A percentile compares a stretch with the other conserved stretches of the same genome.
phyloP scores from a whole-genome alignment of 2,113 vertebrate species.

The Plectropomus leopardus region DNA sequence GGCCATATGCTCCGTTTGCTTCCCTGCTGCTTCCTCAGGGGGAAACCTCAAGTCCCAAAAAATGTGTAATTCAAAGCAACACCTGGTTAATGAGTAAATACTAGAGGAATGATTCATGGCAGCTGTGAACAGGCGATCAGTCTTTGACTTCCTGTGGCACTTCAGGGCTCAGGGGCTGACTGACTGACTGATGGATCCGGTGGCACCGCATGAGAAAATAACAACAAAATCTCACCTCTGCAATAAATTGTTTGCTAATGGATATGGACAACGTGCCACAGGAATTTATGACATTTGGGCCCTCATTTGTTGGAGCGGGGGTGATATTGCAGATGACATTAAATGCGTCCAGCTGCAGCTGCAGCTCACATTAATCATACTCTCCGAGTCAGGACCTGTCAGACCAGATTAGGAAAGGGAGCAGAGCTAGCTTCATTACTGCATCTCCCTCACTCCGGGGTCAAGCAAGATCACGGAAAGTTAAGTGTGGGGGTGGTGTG shows the following conservation, averaged over 20 bases:
- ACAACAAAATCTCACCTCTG: slow-evolving; percentile 71
- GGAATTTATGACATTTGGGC: slow-evolving; percentile 73
- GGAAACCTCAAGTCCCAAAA: slow-evolving; percentile 18
- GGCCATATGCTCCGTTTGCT: slow-evolving; percentile 52
- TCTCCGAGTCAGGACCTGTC: slow-evolving; percentile 71
- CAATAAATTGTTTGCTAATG: slow-evolving; percentile 81
- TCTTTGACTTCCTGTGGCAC: slow-evolving; percentile 54
- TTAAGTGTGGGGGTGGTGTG: slow-evolving; percentile 3
- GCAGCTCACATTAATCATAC: slow-evolving; percentile 79
- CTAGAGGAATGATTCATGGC: slow-evolving; percentile 59
- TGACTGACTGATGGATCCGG: slow-evolving; percentile 65
- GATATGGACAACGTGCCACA: slow-evolving; percentile 74
- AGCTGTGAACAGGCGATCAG: slow-evolving; percentile 42
- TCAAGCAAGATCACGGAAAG: slow-evolving; percentile 33
- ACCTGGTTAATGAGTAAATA: slow-evolving; percentile 62
- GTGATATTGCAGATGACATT: slow-evolving; percentile 79
- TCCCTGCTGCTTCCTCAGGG: slow-evolving; percentile 19
- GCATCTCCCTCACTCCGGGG: slow-evolving; percentile 40
- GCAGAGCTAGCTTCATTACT: slow-evolving; percentile 69
- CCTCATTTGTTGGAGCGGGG: slow-evolving; percentile 59
- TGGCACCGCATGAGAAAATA: slow-evolving; percentile 54
- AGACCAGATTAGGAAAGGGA: slow-evolving; percentile 62
- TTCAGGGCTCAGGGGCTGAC: slow-evolving; percentile 27
- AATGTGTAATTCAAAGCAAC: slow-evolving; percentile 50
- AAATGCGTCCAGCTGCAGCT: slow-evolving; percentile 67